Evolutionary conservation across 2,113 vertebrate species (phyloP).

Genomic region (Sapayoa aenigma): DNA sequence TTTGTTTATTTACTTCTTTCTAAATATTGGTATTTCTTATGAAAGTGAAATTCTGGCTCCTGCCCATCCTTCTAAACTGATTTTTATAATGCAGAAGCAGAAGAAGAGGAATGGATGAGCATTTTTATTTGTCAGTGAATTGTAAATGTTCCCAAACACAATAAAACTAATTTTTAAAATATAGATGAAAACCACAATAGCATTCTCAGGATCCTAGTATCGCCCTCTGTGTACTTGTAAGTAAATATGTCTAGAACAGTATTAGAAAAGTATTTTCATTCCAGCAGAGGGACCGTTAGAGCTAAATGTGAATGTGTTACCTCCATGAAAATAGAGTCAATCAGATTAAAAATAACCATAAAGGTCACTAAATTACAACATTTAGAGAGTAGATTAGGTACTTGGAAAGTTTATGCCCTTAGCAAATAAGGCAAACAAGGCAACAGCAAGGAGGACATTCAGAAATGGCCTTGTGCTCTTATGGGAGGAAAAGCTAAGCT

Average conservation of each 20-base stretch:
- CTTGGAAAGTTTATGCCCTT: neutral
- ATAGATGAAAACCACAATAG: neutral
- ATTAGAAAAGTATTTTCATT: neutral
- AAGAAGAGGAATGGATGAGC: neutral
- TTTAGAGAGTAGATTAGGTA: neutral
- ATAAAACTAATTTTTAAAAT: neutral
- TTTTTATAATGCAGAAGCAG: neutral
- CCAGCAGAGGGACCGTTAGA: neutral
- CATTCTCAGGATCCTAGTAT: neutral
- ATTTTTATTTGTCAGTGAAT: neutral
- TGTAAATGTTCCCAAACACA: neutral
- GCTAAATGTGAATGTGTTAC: constrained; percentile 2
- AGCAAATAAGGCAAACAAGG: neutral
- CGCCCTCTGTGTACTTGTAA: neutral
- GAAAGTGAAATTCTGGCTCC: neutral
- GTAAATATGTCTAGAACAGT: neutral
- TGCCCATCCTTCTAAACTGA: neutral
- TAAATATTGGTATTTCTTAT: neutral
- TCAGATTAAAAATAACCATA: neutral
- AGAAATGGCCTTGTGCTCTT: neutral
- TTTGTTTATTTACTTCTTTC: too few relatives aligned
- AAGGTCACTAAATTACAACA: neutral
- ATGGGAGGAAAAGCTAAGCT: neutral
- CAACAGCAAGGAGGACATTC: neutral
- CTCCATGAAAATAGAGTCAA: neutral